Evolutionary conservation across 2,888 invertebrate genomes (phyloP).

Genomic region (Drosophila mettleri): DNA sequence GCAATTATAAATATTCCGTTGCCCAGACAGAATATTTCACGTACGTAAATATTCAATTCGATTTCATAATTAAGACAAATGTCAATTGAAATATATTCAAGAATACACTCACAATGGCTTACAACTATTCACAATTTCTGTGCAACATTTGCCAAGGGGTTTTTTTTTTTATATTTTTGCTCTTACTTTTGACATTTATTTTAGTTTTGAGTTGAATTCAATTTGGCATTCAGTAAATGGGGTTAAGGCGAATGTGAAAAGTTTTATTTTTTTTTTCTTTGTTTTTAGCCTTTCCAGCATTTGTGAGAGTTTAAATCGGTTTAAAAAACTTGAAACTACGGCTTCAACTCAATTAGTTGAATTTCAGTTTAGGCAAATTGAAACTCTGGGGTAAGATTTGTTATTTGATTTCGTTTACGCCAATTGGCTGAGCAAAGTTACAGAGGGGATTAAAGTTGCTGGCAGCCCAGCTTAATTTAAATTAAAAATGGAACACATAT

Average conservation of each 20-base stretch:
- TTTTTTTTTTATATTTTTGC: not conserved
- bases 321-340: conserved; percentile 9
- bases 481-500: not conserved
- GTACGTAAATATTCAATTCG: not conserved
- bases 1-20: conserved; percentile 5
- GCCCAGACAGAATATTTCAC: not conserved
- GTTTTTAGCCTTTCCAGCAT: not conserved
- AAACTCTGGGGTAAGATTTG: conserved; percentile 6
- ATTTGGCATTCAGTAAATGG: conserved; percentile 13
- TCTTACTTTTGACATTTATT: conserved; percentile 2
- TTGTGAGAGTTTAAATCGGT: conserved; percentile 10
- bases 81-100: not conserved
- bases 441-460: not conserved
- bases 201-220: conserved; percentile 4
- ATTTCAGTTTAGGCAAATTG: conserved; percentile 7
- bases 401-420: not conserved
- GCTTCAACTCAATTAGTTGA: conserved; percentile 28
- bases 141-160: conserved; percentile 1
- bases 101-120: not conserved
- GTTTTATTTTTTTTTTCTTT: conserved; percentile 2
- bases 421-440: not conserved
- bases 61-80: conserved; percentile 6
- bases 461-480: not conserved
- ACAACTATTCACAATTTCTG: conserved; percentile 10
- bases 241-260: conserved; percentile 12